Percentiles rank a stretch among this genome's conserved stretches.
phyloP scores from a whole-genome alignment of 2,888 invertebrate species.

The Pollenia labialis region DNA sequence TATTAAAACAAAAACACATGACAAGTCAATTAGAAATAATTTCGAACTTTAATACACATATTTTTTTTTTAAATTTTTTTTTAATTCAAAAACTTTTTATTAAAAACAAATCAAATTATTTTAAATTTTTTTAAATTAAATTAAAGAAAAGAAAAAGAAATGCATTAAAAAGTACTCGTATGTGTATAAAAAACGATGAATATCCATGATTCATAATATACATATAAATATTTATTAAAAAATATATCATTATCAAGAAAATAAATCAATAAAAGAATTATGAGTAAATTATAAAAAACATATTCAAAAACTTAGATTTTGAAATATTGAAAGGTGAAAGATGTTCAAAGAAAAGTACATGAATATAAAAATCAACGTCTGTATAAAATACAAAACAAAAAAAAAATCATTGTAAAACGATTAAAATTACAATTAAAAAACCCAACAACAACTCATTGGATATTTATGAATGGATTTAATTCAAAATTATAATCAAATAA shows the following conservation, averaged over 20 bases:
- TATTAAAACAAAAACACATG: constrained; percentile 8
- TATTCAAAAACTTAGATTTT: constrained; percentile 16
- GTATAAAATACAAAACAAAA: constrained; percentile 68
- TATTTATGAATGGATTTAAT: constrained; percentile 73
- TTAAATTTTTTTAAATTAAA: constrained; percentile 9
- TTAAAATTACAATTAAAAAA: constrained; percentile 71
- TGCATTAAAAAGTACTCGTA: neutral
- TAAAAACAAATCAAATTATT: neutral
- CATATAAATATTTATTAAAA: too few species aligned
- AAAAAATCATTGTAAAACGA: constrained; percentile 66
- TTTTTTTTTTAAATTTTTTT: neutral
- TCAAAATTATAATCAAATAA: constrained; percentile 74
- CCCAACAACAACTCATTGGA: constrained; percentile 65
- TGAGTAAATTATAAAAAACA: constrained; percentile 7
- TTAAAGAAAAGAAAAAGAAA: neutral
- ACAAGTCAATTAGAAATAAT: constrained; percentile 43
- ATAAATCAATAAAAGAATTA: too few species aligned
- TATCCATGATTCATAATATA: neutral
- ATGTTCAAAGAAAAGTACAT: constrained; percentile 21
- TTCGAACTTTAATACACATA: neutral
- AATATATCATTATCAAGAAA: too few species aligned
- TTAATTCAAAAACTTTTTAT: neutral
- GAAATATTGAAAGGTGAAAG: neutral
- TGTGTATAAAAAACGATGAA: constrained; percentile 33
- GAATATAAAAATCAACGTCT: constrained; percentile 55